Evolutionary conservation across 1,140 invertebrate genomes (phyloP).

Genomic region (Microvelia longipes): DNA sequence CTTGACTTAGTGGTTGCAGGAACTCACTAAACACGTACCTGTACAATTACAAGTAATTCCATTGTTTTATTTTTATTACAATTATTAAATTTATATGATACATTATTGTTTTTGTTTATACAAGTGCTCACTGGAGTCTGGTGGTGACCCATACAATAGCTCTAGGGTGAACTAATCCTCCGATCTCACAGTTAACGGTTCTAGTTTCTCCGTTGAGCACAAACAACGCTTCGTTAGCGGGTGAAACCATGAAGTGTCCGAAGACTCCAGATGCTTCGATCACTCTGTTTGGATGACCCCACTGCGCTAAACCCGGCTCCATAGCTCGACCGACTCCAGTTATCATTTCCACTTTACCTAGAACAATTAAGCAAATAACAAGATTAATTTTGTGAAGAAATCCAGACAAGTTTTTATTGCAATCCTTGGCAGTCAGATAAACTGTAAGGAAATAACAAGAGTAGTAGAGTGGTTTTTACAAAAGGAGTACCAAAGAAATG

Average conservation of each 20-base stretch:
- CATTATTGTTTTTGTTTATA: background rate
- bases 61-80: background rate
- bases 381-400: too few species aligned
- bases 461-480: background rate
- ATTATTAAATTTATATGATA: background rate
- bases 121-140: conserved; percentile 20
- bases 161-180: conserved; percentile 46
- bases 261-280: conserved; percentile 53
- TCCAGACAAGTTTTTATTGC: too few species aligned
- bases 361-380: conserved; percentile 17
- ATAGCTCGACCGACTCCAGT: conserved; percentile 52
- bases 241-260: conserved; percentile 58
- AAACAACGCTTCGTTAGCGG: conserved; percentile 53
- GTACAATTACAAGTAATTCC: background rate
- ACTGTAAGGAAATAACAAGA: too few species aligned
- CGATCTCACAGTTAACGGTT: conserved; percentile 63
- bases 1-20: background rate
- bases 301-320: conserved; percentile 39
- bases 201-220: conserved; percentile 55
- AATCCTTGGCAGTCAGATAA: too few species aligned
- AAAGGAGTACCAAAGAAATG: background rate
- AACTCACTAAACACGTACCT: background rate
- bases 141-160: conserved; percentile 48
- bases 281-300: conserved; percentile 49
- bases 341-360: conserved; percentile 63